These are phyloP conservation scores for Neodiprion pinetum DNA, from an alignment of 1,140 invertebrate genomes.

Conservation along the genomic window DNA sequence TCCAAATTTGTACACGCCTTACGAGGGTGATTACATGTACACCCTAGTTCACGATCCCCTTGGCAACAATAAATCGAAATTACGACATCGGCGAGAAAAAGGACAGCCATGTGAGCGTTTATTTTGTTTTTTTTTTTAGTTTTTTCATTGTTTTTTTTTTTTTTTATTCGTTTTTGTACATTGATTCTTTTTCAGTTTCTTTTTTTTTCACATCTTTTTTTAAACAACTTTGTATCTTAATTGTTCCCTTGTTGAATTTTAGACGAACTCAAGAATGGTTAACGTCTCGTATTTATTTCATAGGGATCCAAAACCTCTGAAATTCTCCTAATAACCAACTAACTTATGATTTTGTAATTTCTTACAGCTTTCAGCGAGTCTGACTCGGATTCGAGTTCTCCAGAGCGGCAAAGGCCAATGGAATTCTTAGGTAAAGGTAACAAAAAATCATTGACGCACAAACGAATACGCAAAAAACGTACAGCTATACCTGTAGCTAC, in stretches of 20 bases:
- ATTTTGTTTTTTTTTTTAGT: neutral
- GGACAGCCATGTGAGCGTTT: slow-evolving; percentile 67
- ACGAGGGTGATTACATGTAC: slow-evolving; percentile 68
- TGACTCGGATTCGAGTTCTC: slow-evolving; percentile 85
- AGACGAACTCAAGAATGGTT: too few species aligned
- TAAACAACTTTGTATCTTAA: too few species aligned
- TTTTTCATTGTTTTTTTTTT: slow-evolving; percentile 19
- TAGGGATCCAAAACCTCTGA: too few species aligned
- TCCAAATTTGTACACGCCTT: slow-evolving; percentile 65
- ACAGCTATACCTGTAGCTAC: slow-evolving; percentile 84
- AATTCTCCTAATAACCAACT: too few species aligned
- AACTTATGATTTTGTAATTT: slow-evolving; percentile 14
- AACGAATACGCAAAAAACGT: slow-evolving; percentile 79
- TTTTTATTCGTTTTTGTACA: slow-evolving; percentile 21
- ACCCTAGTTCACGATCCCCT: slow-evolving; percentile 71
- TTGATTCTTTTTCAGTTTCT: slow-evolving; percentile 11
- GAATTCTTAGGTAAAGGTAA: slow-evolving; percentile 72
- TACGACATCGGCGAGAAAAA: slow-evolving; percentile 70
- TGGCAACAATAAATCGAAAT: slow-evolving; percentile 65
- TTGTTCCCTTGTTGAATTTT: too few species aligned
- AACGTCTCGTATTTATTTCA: too few species aligned
- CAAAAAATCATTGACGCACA: slow-evolving; percentile 78
- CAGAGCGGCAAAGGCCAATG: slow-evolving; percentile 73
- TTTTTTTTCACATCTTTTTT: neutral
- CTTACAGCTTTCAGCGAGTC: slow-evolving; percentile 80